A percentile compares a stretch with the other conserved stretches of the same genome.
Conservation (phyloP, 2,888 invertebrate species). For the Mystacides longicornis region DNA sequence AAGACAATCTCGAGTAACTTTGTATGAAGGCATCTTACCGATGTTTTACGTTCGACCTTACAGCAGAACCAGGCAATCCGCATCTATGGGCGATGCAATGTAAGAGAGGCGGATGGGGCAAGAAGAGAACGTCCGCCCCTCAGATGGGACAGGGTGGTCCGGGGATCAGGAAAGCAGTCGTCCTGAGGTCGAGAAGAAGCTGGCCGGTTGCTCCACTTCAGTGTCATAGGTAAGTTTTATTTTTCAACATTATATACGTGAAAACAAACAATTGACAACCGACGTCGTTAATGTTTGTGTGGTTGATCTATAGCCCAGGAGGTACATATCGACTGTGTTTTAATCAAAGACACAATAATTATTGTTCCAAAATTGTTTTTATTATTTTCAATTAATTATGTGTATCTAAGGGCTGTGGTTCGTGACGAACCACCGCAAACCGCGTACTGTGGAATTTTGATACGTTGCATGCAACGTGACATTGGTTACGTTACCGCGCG, state of each 20-base stretch:
- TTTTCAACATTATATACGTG: not conserved
- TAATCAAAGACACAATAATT: too few relatives aligned
- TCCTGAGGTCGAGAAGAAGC: conserved; percentile 61
- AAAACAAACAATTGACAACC: too few relatives aligned
- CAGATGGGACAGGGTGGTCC: conserved; percentile 51
- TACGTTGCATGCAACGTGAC: too few relatives aligned
- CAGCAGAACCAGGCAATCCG: conserved; percentile 17
- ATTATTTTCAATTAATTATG: too few relatives aligned
- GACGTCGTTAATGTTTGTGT: too few relatives aligned
- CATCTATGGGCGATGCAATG: conserved; percentile 53
- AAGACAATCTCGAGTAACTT: conserved; percentile 39
- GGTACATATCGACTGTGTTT: too few relatives aligned
- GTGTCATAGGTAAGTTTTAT: conserved; percentile 52
- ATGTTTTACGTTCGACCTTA: conserved; percentile 1
- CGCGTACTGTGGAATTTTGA: too few relatives aligned
- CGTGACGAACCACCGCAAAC: too few relatives aligned
- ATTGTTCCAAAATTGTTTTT: too few relatives aligned
- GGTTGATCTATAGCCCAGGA: too few relatives aligned
- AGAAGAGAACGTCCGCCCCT: conserved; percentile 65
- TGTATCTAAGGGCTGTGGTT: too few relatives aligned
- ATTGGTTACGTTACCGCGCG: too few relatives aligned
- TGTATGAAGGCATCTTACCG: conserved; percentile 36
- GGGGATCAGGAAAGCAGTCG: conserved; percentile 51
- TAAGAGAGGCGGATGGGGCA: conserved; percentile 48
- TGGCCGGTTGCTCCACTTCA: conserved; percentile 71